phyloP scores from a whole-genome alignment of 2,888 invertebrate genomes.

The Mimachlamys varia region DNA sequence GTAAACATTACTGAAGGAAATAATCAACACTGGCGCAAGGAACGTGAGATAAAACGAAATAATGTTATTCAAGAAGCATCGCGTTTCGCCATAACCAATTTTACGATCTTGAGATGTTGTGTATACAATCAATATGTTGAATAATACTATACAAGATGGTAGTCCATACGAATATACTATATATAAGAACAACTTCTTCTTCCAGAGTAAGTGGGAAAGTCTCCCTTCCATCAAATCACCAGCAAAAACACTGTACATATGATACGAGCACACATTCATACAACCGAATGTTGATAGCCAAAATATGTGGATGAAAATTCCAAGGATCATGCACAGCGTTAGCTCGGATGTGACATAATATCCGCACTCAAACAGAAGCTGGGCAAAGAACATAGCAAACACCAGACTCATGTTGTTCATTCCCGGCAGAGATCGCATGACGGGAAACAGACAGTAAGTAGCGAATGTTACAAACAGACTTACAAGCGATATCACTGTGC shows the following conservation, averaged over 20 bases:
- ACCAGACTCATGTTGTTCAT: conserved; percentile 63
- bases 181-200: neutral
- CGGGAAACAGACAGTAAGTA: conserved; percentile 59
- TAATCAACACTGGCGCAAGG: conserved; percentile 57
- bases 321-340: conserved; percentile 49
- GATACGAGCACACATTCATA: conserved; percentile 62
- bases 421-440: conserved; percentile 60
- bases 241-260: conserved; percentile 61
- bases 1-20: conserved; percentile 59
- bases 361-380: conserved; percentile 57
- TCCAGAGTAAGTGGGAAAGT: neutral
- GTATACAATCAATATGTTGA: conserved; percentile 45
- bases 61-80: conserved; percentile 53
- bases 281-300: conserved; percentile 62
- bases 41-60: conserved; percentile 56
- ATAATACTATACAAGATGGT: conserved; percentile 45
- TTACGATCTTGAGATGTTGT: conserved; percentile 42
- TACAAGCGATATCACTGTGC: conserved; percentile 54
- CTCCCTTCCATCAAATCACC: neutral
- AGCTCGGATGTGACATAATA: conserved; percentile 36
- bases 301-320: conserved; percentile 60
- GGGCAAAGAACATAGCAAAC: conserved; percentile 57
- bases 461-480: conserved; percentile 56
- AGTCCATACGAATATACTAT: conserved; percentile 38
- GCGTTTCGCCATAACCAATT: conserved; percentile 55